phyloP scores from a whole-genome alignment of 2,888 invertebrate species.

The Sphaerophoria rueppellii region DNA sequence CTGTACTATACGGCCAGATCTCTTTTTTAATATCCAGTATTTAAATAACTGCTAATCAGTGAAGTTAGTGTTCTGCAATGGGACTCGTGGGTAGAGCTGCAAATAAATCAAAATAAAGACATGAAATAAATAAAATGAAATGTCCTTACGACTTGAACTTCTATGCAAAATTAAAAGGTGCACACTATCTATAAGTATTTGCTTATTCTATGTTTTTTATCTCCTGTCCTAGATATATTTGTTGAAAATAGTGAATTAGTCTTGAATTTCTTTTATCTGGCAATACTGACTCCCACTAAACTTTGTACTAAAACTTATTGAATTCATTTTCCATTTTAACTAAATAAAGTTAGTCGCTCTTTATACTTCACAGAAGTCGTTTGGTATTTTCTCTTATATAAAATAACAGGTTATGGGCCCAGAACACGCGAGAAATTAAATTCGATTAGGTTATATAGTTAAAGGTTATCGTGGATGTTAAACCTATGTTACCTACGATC shows the following conservation, averaged over 20 bases:
- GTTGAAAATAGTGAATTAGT: too few relatives aligned
- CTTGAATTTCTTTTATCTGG: too few relatives aligned
- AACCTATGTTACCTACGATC: too few relatives aligned
- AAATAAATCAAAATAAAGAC: constrained; percentile 75
- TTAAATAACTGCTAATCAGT: constrained; percentile 82
- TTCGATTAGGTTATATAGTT: too few relatives aligned
- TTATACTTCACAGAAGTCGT: constrained; percentile 2
- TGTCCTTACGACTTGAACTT: too few relatives aligned
- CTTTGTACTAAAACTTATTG: not conserved
- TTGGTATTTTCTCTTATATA: not conserved
- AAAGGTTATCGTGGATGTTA: too few relatives aligned
- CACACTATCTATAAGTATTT: too few relatives aligned
- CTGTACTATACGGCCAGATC: constrained; percentile 81
- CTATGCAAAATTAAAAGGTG: too few relatives aligned
- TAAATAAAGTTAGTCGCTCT: not conserved
- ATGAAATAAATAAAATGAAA: not conserved
- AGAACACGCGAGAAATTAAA: not conserved
- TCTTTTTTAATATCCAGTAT: constrained; percentile 81
- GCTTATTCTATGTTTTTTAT: not conserved
- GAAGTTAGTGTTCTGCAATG: constrained; percentile 83
- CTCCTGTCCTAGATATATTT: too few relatives aligned
- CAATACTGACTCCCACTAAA: too few relatives aligned
- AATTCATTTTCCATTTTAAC: not conserved
- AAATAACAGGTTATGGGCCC: not conserved
- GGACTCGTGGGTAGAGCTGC: constrained; percentile 86